phyloP scores from a whole-genome alignment of 1,140 invertebrate species.

The Zaprionus tsacasi region DNA sequence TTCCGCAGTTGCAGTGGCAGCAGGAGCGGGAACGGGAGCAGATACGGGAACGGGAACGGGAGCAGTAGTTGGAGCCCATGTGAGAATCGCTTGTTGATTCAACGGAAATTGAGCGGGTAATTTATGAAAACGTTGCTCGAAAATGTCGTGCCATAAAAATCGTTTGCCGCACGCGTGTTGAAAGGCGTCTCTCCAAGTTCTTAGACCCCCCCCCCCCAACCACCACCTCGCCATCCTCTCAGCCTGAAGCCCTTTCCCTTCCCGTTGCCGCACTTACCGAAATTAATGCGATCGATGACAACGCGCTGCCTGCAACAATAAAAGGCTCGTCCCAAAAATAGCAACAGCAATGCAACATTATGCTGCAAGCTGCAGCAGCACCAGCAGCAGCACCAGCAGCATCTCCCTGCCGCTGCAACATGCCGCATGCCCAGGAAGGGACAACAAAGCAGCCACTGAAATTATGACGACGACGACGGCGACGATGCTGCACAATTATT shows the following conservation, averaged over 20 bases:
- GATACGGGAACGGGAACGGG: no score
- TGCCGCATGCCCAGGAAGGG: constrained; percentile 26
- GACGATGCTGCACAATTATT: constrained; percentile 75
- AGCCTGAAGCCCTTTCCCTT: not conserved
- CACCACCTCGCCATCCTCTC: no score
- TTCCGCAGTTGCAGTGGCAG: constrained; percentile 9
- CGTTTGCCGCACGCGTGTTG: constrained; percentile 57
- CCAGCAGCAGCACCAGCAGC: not conserved
- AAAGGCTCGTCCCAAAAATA: constrained; percentile 72
- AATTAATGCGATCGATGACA: constrained; percentile 83
- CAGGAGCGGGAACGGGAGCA: no score
- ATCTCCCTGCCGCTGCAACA: not conserved
- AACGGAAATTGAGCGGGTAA: constrained; percentile 82
- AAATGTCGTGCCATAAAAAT: constrained; percentile 78
- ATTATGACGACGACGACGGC: constrained; percentile 66
- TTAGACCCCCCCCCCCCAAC: no score
- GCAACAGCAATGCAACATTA: constrained; percentile 45
- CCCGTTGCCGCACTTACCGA: constrained; percentile 65
- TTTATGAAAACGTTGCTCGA: constrained; percentile 69
- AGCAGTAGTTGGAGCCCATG: constrained; percentile 6
- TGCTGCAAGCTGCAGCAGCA: constrained; percentile 20
- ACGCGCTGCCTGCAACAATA: constrained; percentile 62
- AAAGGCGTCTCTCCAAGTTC: constrained; percentile 48
- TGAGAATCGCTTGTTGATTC: constrained; percentile 55
- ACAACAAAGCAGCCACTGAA: constrained; percentile 69